Percentiles rank a stretch among this genome's conserved stretches.
Conservation (phyloP, 2,888 invertebrate genomes). For the Sarcophaga variegata region DNA sequence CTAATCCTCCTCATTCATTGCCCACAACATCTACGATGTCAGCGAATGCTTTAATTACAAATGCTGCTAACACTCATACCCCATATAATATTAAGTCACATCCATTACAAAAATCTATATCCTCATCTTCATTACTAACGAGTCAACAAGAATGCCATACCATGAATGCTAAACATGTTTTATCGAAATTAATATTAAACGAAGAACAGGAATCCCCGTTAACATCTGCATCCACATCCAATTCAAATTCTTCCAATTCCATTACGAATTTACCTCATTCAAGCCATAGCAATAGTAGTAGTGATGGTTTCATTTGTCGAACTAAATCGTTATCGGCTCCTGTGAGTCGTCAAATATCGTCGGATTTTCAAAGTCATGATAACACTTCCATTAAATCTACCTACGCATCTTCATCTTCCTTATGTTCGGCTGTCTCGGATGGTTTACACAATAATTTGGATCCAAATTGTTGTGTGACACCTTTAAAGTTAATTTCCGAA, state of each 20-base stretch:
- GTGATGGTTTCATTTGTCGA: constrained; percentile 65
- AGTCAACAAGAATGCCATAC: constrained; percentile 37
- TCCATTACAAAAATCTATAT: constrained; percentile 79
- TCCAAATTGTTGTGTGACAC: constrained; percentile 74
- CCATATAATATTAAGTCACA: constrained; percentile 72
- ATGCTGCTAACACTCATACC: constrained; percentile 66
- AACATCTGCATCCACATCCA: constrained; percentile 48
- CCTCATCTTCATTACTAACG: constrained; percentile 78
- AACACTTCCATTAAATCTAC: constrained; percentile 49
- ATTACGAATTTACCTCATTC: constrained; percentile 23
- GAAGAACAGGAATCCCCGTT: constrained; percentile 63
- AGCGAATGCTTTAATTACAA: constrained; percentile 54
- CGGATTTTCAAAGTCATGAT: constrained; percentile 71
- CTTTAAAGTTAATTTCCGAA: constrained; percentile 75
- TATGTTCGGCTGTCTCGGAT: constrained; percentile 27
- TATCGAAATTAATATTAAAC: constrained; percentile 7
- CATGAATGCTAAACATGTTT: background rate
- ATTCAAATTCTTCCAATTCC: constrained; percentile 7
- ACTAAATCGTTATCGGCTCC: constrained; percentile 75
- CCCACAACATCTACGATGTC: constrained; percentile 30
- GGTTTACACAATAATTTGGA: constrained; percentile 65
- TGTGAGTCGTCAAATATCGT: constrained; percentile 78
- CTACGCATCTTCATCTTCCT: constrained; percentile 39
- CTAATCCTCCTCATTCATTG: constrained; percentile 71
- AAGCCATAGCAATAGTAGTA: constrained; percentile 63